Evolutionary conservation across 1,140 invertebrate species (phyloP).

Genomic region (Mizuhopecten yessoensis): DNA sequence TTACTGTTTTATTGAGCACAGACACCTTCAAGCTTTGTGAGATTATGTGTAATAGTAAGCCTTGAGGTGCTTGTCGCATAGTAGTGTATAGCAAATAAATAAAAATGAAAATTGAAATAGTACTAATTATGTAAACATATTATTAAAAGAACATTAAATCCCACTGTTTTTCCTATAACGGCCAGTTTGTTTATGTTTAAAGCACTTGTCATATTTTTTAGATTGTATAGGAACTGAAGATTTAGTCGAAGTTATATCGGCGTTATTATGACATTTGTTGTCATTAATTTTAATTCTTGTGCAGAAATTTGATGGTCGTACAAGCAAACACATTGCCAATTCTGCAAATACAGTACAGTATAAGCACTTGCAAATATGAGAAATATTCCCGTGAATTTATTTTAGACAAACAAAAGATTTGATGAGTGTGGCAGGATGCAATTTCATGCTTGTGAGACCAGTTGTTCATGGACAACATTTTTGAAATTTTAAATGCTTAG

Average conservation of each 20-base stretch:
- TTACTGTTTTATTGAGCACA: neutral
- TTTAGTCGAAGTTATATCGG: neutral
- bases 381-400: slow-evolving; percentile 33
- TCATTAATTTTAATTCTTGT: neutral
- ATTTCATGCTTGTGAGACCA: neutral
- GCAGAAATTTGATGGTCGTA: neutral
- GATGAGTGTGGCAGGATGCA: neutral
- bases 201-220: neutral
- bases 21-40: neutral
- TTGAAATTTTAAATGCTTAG: neutral
- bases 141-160: neutral
- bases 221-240: neutral
- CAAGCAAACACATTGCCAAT: neutral
- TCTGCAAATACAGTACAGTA: neutral
- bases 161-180: slow-evolving; percentile 2
- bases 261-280: neutral
- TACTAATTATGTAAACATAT: neutral
- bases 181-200: slow-evolving; percentile 3
- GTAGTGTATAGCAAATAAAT: neutral
- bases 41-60: neutral
- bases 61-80: neutral
- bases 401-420: too few relatives aligned
- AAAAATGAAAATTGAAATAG: neutral
- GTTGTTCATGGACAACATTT: neutral
- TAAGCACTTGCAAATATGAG: neutral